Conservation (phyloP, 2,888 invertebrate genomes). For the Ceriagrion tenellum region DNA sequence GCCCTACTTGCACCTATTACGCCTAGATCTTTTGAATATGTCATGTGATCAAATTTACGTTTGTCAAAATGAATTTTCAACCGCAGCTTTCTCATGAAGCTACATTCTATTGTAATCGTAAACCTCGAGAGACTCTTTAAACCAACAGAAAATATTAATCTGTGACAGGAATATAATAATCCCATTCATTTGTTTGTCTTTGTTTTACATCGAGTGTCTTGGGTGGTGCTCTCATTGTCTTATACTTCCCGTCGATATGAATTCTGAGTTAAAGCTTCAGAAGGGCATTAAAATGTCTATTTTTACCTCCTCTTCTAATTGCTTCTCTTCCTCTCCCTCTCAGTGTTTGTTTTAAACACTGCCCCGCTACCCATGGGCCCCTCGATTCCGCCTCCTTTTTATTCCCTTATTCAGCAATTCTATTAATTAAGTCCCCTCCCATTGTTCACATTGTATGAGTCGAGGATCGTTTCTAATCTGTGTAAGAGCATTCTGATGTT, state of each 20-base stretch:
- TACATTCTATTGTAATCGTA: no score
- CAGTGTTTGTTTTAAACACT: background rate
- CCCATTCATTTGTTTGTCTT: no score
- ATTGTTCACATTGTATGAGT: background rate
- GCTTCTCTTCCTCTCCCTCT: background rate
- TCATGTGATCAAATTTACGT: no score
- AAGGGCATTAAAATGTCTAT: background rate
- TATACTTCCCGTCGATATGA: background rate
- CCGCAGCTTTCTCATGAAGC: no score
- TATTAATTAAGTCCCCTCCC: background rate
- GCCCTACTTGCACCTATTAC: no score
- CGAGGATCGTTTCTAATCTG: background rate
- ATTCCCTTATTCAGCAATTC: background rate
- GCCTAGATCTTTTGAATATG: no score
- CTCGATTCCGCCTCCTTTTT: background rate
- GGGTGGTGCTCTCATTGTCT: background rate
- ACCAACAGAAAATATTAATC: no score
- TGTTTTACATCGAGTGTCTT: background rate
- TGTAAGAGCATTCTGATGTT: slow-evolving; percentile 20
- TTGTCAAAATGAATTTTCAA: no score
- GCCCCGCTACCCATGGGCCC: background rate
- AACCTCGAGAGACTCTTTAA: no score
- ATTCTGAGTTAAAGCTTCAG: no score
- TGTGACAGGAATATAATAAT: no score
- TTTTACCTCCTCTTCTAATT: background rate